Base-by-base conservation (phyloP, 2,888 invertebrate genomes). In the Anagyrus pseudococci region DNA sequence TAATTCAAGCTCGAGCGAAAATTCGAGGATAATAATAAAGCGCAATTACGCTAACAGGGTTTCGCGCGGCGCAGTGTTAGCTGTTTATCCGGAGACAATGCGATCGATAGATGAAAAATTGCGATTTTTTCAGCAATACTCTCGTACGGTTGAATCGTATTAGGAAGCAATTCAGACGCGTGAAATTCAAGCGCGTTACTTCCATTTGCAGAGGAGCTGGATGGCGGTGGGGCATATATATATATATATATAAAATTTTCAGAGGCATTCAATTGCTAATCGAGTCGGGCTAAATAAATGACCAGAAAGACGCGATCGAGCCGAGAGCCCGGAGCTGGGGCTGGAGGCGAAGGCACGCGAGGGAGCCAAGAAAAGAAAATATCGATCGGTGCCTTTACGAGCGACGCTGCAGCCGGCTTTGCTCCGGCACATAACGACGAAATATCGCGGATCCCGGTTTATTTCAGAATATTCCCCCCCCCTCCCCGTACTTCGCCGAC, bases 251-350 rank as follows among this genome's bases (percentile, higher is more conserved):
- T 54, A 41, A 63, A 60, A 40, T 57, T 57, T 56, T 53, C 57
- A 37, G 13, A 23, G 43, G 25, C 53, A 59, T 59, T 53, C 53
- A 53, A 59, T 59, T 41, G 53, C 54, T 41, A 41, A 60, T 60
- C 29, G 58, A 41, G 29, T 33, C 4, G 7, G 37, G 46, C 46
- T 23, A 13, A 17, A 23, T 41, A 52, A 54, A 48, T 60, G 54
- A 43, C 59, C 59, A 13, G n/a, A n/a, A n/a, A n/a, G n/a, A n/a
- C 41, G n/a, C 33, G 22, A 52, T 52, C 19, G 19, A 46, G 29
- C 17, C 3, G 22, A 19, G 43, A 29, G 13, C 43, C 43, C 17
- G 15, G 43, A 19, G 43, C 7, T 20, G 41, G 7, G 4, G 41
- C 41, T 15, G 41, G 7, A 15, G 41, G 43, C 8, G 43, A 25